A percentile compares a stretch with the other conserved stretches of the same genome.
Evolutionary conservation across 2,888 invertebrate species (phyloP).

Genomic region (Eilema depressum): DNA sequence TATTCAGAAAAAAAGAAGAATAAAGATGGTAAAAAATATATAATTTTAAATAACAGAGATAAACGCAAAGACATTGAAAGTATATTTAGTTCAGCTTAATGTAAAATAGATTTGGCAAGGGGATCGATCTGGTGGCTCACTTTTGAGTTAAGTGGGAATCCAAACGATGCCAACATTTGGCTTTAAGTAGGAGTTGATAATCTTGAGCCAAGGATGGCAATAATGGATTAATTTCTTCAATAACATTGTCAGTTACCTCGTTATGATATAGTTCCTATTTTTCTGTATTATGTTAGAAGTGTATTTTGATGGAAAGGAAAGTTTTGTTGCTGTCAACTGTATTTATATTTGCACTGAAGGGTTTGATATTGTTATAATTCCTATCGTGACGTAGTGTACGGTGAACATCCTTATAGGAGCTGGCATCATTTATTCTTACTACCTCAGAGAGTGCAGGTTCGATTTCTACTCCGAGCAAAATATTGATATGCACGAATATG

Average conservation of each 20-base stretch:
- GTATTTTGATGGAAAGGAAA: neutral
- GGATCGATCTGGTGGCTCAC: slow-evolving; percentile 35
- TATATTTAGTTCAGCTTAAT: slow-evolving; percentile 28
- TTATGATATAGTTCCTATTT: neutral
- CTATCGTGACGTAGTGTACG: neutral
- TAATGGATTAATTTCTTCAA: slow-evolving; percentile 16
- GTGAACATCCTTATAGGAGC: neutral
- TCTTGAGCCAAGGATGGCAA: slow-evolving; percentile 10
- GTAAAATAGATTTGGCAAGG: slow-evolving; percentile 40
- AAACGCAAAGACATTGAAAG: neutral
- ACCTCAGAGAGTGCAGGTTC: neutral
- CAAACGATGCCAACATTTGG: slow-evolving; percentile 33
- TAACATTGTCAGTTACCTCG: neutral
- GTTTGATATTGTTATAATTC: neutral
- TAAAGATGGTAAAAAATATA: neutral
- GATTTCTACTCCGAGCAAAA: neutral
- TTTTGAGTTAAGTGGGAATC: slow-evolving; percentile 29
- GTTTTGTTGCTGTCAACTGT: neutral
- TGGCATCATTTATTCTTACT: neutral
- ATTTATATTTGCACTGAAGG: neutral
- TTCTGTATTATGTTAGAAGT: neutral
- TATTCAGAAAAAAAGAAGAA: neutral
- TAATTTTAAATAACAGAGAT: slow-evolving; percentile 1
- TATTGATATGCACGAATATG: too few species aligned
- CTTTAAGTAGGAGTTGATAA: slow-evolving; percentile 8